Base-by-base conservation (phyloP, 2,888 invertebrate genomes). In the Mythimna lalbum region DNA sequence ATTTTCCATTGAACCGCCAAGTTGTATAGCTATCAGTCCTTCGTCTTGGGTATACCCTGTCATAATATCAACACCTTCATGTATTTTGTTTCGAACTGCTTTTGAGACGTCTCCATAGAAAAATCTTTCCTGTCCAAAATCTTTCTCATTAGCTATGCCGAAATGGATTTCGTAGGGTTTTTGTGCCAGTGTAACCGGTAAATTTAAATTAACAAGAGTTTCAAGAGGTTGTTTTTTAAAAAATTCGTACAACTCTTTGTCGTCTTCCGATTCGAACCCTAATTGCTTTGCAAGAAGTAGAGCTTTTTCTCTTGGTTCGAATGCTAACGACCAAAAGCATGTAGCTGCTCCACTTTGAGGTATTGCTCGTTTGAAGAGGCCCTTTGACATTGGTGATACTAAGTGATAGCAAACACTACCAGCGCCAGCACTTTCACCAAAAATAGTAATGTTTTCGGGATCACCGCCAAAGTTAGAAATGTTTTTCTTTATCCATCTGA, bases 31-130 rank as follows among this genome's bases (percentile, higher is more conserved):
- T 53, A 92, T 69, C 0, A 91, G 39, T 0, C 98, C 98, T 93
- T 98, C 98, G 61, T 98, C 97, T 27, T 96, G 96, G 7, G 97
- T 98, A 17, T 97, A 92, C 4, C 98, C 98, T 31, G 97, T 95
- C 90, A 98, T 97, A 88, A 98, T 96, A 0, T 98, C 97, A 1
- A 97, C 93, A 4, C 85, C 90, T 76, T 91, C 85, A 55, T 96
- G 92, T 12, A 93, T 92, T 12, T 96, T 97, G 9, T 93, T 90
- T 82, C 92, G 91, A 21, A 95, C 78, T 21, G 91, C 88, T 14
- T 96, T 93, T 14, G 71, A 67, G 4, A 82, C 63, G 62, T 91
- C 87, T 27, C 90, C 92, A 53, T 79, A 83, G 69, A 92, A 92
- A 68, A 91, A 94, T 69, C 86, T 87, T 80, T 93, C 92, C 10